Evolutionary conservation across 1,140 invertebrate genomes (phyloP).

Genomic region (Drosophila pseudoobscura): DNA sequence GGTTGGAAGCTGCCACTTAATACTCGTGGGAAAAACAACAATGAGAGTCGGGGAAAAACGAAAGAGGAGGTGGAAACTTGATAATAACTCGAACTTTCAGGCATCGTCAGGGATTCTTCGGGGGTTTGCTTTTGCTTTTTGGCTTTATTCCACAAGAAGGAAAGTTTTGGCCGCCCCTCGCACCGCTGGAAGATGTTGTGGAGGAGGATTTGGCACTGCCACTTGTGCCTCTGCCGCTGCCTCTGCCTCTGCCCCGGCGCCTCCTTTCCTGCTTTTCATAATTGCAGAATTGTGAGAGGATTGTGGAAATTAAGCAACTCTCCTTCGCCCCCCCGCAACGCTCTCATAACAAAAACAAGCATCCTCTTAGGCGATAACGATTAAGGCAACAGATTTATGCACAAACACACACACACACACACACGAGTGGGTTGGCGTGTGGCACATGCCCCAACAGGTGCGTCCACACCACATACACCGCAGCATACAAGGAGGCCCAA

Average conservation of each 20-base stretch:
- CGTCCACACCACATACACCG: constrained; percentile 13
- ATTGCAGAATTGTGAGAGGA: constrained; percentile 55
- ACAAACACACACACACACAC: constrained; percentile 1
- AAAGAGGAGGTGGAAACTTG: constrained; percentile 53
- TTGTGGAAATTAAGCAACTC: constrained; percentile 73
- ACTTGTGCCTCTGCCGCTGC: constrained; percentile 3
- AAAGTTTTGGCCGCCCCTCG: constrained; percentile 29
- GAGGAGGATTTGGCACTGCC: constrained; percentile 48
- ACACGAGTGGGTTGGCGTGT: constrained; percentile 2
- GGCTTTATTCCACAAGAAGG: constrained; percentile 70
- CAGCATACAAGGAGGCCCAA: neutral
- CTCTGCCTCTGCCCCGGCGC: no score
- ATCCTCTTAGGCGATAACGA: constrained; percentile 54
- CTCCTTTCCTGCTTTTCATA: constrained; percentile 41
- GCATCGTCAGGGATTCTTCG: neutral
- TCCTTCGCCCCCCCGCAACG: neutral
- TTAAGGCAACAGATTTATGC: constrained; percentile 60
- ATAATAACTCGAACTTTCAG: constrained; percentile 62
- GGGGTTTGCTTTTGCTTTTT: constrained; percentile 52
- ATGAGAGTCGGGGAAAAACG: constrained; percentile 35
- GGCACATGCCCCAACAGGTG: constrained; percentile 62
- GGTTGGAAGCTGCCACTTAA: constrained; percentile 53
- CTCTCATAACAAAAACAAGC: constrained; percentile 47
- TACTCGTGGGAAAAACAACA: constrained; percentile 79
- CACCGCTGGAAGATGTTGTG: neutral